Conservation (phyloP, 2,113 vertebrate genomes). For the Myanophis thanlyinensis region DNA sequence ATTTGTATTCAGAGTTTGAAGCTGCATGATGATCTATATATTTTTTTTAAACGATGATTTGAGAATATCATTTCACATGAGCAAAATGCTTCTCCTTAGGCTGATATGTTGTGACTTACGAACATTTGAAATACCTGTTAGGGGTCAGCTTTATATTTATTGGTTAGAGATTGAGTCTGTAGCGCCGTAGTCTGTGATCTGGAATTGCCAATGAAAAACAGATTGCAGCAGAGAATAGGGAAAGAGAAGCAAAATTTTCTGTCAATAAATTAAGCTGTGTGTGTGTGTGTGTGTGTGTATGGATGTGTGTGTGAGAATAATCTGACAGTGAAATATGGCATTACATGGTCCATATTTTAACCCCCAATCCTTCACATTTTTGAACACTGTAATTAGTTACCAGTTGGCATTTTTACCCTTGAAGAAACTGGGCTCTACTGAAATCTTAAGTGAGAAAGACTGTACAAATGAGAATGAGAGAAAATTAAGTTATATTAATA, state of each 20-base stretch:
- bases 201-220: conserved; percentile 60
- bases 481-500: not conserved
- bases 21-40: conserved; percentile 19
- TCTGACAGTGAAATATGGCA: not conserved
- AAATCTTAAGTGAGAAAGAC: not conserved
- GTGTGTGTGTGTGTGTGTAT: not conserved
- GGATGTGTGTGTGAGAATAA: not conserved
- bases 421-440: not conserved
- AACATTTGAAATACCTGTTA: conserved; percentile 78
- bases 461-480: not conserved
- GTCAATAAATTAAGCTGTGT: not conserved
- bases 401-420: not conserved
- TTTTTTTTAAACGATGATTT: conserved; percentile 55
- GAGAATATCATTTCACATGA: conserved; percentile 64
- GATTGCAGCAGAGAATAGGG: not conserved
- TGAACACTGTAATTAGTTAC: not conserved
- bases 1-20: conserved; percentile 45
- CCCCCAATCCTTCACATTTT: not conserved
- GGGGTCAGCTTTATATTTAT: conserved; percentile 65
- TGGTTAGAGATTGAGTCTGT: conserved; percentile 71
- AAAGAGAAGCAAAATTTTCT: not conserved
- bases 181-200: conserved; percentile 68
- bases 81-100: conserved; percentile 66
- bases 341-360: not conserved
- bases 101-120: conserved; percentile 77